A percentile compares a stretch with the other conserved stretches of the same genome.
Conservation (phyloP, 2,888 invertebrate genomes). For the Rutpela maculata region DNA sequence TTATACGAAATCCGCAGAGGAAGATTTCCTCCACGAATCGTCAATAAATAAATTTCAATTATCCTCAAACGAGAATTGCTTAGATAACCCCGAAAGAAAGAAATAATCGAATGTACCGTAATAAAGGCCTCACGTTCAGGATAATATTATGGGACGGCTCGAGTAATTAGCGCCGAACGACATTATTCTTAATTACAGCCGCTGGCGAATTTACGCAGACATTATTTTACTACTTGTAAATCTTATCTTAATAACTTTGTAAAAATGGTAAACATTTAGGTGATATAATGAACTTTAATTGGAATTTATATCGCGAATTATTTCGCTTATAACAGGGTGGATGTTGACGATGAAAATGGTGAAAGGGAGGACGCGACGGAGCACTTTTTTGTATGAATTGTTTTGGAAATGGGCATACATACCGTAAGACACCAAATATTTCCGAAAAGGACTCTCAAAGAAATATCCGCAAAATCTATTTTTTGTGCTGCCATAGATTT, state of each 20-base stretch:
- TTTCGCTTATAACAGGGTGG: not conserved
- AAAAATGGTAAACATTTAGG: not conserved
- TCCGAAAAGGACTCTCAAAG: no score
- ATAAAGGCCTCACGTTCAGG: not conserved
- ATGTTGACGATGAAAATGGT: no score
- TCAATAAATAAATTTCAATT: not conserved
- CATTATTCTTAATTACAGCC: not conserved
- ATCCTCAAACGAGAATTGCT: not conserved
- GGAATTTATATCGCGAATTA: not conserved
- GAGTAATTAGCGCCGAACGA: not conserved
- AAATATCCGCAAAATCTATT: no score
- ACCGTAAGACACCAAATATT: no score
- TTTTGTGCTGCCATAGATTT: no score
- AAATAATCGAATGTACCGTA: not conserved
- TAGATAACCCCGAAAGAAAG: not conserved
- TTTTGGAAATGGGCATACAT: no score
- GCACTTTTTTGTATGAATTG: no score
- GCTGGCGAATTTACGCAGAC: not conserved
- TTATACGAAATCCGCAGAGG: not conserved
- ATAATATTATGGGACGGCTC: not conserved
- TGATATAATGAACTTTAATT: not conserved
- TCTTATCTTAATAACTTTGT: conserved; percentile 3
- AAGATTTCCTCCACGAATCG: not conserved
- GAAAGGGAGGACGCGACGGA: no score
- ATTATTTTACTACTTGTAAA: not conserved